Evolutionary conservation across 2,888 invertebrate species (phyloP), one percentile per base, ranked within the genome.

Genomic region (Parasteatoda lunata): DNA sequence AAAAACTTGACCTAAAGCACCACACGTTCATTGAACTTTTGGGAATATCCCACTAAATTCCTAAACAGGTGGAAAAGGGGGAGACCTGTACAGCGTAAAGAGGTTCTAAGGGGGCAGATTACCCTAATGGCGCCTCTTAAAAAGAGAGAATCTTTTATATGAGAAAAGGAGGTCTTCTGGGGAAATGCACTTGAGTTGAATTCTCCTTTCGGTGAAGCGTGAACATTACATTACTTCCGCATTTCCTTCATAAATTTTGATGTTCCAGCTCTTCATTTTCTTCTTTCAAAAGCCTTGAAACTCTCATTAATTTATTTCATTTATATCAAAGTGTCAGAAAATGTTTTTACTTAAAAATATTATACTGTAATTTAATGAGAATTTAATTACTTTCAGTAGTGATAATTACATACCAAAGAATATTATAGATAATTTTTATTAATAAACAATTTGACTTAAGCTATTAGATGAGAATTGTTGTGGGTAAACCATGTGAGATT

Each of bases 31-130:
- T 75, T 75, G 75, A 75, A 75, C 59, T 51, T 65, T 8, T 9
- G 45, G 15, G 51, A 49, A 65, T 15, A 5, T 48, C 11, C 72
- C 68, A 30, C 77, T 51, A 72, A 76, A 86, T 86, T 86, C 85
- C 80, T 48, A 15, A 77, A 80, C 85, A 86, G 85, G 85, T 86
- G 85, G 52, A 80, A 76, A 59, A 72, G 72, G 52, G 59, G 30
- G 30, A 30, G 30, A 30, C 30, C 30, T 30, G 30, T 30, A 30
- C 30, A 30, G 79, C 47, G 51, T 13, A 52, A 69, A 59, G 59
- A 59, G 59, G 59, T 59, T 13, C 59, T 30, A 11, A 48, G 9
- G 45, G 48, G 52, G 69, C 54, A 75, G 45, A 30, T 30, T 9
- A 54, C 69, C 78, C 65, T 59, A 68, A 30, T 11, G 48, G 52